Conservation (phyloP, 2,888 invertebrate genomes). For the Smittia aterrima region DNA sequence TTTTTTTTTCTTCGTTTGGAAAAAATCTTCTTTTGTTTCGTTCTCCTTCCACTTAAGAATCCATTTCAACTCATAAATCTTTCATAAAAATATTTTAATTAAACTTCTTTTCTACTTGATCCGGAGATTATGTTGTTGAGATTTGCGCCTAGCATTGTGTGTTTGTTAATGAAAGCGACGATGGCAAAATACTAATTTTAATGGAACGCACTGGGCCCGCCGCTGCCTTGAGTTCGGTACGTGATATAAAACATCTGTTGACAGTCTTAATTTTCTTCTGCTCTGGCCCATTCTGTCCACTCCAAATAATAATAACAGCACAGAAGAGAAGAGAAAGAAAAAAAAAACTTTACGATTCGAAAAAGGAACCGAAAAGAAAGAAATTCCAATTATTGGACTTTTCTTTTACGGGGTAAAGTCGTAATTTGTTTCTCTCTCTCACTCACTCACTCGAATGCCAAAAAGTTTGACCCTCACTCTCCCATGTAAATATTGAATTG, state of each 20-base stretch:
- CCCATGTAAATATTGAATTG: conserved; percentile 5
- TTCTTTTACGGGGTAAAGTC: conserved; percentile 21
- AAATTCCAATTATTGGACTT: conserved; percentile 41
- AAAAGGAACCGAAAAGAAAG: conserved; percentile 31
- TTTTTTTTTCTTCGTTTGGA: background rate
- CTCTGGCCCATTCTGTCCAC: background rate
- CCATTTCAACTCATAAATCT: conserved; percentile 38
- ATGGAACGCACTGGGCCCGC: conserved; percentile 10
- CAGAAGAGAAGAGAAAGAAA: too few species aligned
- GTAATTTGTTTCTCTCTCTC: conserved; percentile 28
- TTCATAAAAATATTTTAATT: conserved; percentile 41
- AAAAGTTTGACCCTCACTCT: conserved; percentile 21
- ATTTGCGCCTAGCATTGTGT: conserved; percentile 14
- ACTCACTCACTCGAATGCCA: background rate
- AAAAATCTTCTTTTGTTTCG: background rate
- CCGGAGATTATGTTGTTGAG: conserved; percentile 27
- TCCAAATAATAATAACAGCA: conserved; percentile 3
- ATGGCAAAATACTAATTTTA: conserved; percentile 27
- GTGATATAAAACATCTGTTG: conserved; percentile 42
- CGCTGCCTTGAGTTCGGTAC: conserved; percentile 26
- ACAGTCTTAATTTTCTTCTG: conserved; percentile 34
- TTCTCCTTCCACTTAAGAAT: conserved; percentile 12
- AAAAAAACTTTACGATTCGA: conserved; percentile 14
- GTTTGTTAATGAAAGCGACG: background rate
- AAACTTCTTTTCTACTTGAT: conserved; percentile 33